Evolutionary conservation across 2,888 invertebrate genomes (phyloP).

Genomic region (Lamellibrachia columna): DNA sequence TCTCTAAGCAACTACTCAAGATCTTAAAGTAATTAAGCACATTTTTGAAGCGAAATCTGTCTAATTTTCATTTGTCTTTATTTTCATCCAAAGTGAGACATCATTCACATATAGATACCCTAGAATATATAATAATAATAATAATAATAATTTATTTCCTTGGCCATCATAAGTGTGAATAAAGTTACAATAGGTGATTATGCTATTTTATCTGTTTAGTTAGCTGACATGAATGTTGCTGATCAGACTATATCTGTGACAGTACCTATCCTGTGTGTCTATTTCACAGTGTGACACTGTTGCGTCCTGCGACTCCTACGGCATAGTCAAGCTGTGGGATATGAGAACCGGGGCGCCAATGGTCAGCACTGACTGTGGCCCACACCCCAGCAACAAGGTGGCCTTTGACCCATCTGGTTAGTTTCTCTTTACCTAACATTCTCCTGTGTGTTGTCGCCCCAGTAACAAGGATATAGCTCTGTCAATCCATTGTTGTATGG

Average conservation of each 20-base stretch:
- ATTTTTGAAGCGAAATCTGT: no score
- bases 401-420: conserved; percentile 63
- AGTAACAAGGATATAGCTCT: background rate
- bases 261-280: background rate
- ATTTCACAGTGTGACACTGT: conserved; percentile 61
- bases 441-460: background rate
- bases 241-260: background rate
- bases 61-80: no score
- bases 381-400: conserved; percentile 64
- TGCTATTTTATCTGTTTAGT: no score
- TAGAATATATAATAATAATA: no score
- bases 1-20: no score
- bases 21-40: no score
- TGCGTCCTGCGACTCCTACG: conserved; percentile 65
- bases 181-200: no score
- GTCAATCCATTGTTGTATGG: background rate
- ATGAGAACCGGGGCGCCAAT: conserved; percentile 61
- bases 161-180: no score
- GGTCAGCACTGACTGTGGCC: conserved; percentile 61
- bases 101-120: no score
- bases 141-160: no score
- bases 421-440: background rate
- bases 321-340: conserved; percentile 65
- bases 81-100: no score
- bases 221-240: no score